Evolutionary conservation across 2,888 invertebrate genomes (phyloP).

Genomic region (Sympetrum striolatum): DNA sequence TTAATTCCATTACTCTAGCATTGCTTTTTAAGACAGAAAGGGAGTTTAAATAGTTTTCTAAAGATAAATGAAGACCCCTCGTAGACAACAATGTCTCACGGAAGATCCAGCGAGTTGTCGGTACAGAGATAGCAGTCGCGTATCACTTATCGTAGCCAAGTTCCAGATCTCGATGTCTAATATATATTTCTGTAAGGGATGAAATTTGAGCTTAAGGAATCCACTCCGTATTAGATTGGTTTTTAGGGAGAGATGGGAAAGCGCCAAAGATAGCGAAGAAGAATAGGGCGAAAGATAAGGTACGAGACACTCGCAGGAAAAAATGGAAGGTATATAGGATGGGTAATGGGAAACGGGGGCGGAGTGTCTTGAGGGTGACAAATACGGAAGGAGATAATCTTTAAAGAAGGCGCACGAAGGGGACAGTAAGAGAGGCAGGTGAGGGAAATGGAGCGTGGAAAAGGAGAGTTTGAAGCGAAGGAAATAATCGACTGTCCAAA

Average conservation of each 20-base stretch:
- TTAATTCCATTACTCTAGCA: too few species aligned
- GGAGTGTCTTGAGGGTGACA: conserved; percentile 31
- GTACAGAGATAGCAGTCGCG: too few species aligned
- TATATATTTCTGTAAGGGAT: too few species aligned
- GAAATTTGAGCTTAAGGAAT: not conserved
- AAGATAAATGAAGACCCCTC: too few species aligned
- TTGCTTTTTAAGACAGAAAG: too few species aligned
- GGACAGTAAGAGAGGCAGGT: not conserved
- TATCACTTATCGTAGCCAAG: too few species aligned
- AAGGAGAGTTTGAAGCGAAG: not conserved
- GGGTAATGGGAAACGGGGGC: not conserved
- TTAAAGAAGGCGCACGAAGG: conserved; percentile 14
- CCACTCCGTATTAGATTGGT: not conserved
- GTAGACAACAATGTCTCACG: too few species aligned
- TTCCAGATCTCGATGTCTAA: too few species aligned
- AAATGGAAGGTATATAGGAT: not conserved
- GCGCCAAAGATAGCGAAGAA: not conserved
- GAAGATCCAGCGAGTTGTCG: too few species aligned
- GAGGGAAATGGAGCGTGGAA: not conserved
- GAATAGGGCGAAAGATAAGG: not conserved
- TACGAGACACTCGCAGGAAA: not conserved
- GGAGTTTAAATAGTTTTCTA: too few species aligned
- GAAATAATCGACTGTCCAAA: not conserved
- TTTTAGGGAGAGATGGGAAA: not conserved
- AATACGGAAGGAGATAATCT: conserved; percentile 39